Evolutionary conservation across 1,140 invertebrate species (phyloP), one percentile per base, ranked within the genome.

Genomic region (Pachypsylla venusta): DNA sequence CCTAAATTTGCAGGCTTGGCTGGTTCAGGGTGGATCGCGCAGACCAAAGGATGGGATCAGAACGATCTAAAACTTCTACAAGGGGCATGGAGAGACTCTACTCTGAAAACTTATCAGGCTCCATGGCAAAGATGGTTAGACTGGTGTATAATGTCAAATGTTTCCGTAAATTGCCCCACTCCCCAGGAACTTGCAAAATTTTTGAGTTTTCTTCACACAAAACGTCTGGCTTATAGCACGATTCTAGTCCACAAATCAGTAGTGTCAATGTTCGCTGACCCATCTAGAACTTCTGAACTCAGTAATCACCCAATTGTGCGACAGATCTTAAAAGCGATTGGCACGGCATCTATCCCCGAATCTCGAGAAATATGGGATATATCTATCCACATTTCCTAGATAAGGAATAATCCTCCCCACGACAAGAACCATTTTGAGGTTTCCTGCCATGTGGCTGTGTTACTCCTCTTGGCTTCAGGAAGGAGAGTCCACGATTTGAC

Each of bases 161-260:
- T 69, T 7, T 60, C 64, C 40, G 62, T 60, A 22, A 54, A 48
- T 16, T 40, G 10, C 1, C 67, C 66, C 0, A 24, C 16, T 4
- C 59, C 60, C 10, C 58, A 64, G 13, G 56, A 66, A 27, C 54
- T 68, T 13, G 66, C 63, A n/a, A 62, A 61, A 57, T 68, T 64
- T 63, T 40, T 69, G n/a, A 61, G 53, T 53, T 64, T 56, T 61
- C 59, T 54, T 48, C 58, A 3, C 62, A 25, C 60, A 5, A 59
- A 64, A 60, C 64, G 53, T 39, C 61, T 57, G 22, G 60, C 63
- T 19, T 63, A 64, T 40, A 67, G 59, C 22, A 69, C 68, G 1
- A 67, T 70, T 61, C 59, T 69, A 22, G 65, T 70, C 1, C 64
- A 70, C 60, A 69, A 68, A 60, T 69, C 68, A 10, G 64, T 62